Percentiles rank a stretch among this genome's conserved stretches.
Evolutionary conservation across 1,140 invertebrate species (phyloP).

Genomic region (Drosophila lowei): DNA sequence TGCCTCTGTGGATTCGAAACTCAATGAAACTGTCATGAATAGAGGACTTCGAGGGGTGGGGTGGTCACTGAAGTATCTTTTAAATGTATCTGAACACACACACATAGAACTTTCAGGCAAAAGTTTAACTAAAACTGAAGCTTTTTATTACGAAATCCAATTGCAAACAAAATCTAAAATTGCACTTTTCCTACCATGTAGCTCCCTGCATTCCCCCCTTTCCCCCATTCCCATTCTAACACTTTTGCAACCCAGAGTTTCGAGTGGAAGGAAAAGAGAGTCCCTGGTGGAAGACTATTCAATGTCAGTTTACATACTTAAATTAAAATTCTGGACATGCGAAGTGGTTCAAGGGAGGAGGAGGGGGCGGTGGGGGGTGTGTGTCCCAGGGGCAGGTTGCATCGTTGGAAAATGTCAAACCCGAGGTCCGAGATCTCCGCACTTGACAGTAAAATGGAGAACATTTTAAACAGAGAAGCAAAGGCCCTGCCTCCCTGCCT

Average conservation of each 20-base stretch:
- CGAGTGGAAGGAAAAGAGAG: slow-evolving; percentile 45
- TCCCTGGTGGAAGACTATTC: slow-evolving; percentile 67
- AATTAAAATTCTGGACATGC: slow-evolving; percentile 77
- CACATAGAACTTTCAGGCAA: slow-evolving; percentile 43
- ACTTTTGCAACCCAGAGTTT: not conserved
- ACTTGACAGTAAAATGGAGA: slow-evolving; percentile 80
- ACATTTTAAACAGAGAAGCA: slow-evolving; percentile 72
- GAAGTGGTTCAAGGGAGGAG: slow-evolving; percentile 22
- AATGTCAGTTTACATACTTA: slow-evolving; percentile 82
- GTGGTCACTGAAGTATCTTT: slow-evolving; percentile 36
- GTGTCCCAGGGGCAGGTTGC: slow-evolving; percentile 47
- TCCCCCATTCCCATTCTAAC: slow-evolving; percentile 18
- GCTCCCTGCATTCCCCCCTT: not conserved
- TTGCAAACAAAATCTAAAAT: slow-evolving; percentile 71
- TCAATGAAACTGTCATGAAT: slow-evolving; percentile 19
- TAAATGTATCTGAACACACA: slow-evolving; percentile 50
- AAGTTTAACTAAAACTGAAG: slow-evolving; percentile 30
- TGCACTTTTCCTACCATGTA: slow-evolving; percentile 26
- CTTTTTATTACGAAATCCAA: slow-evolving; percentile 65
- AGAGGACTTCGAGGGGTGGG: not conserved
- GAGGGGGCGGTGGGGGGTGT: slow-evolving; percentile 1
- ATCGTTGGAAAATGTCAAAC: slow-evolving; percentile 70
- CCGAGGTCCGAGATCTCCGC: slow-evolving; percentile 43
- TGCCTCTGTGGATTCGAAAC: no score
- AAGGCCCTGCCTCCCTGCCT: not conserved